Conservation (phyloP, 1,140 invertebrate genomes). For the Meloidogyne hapla region DNA sequence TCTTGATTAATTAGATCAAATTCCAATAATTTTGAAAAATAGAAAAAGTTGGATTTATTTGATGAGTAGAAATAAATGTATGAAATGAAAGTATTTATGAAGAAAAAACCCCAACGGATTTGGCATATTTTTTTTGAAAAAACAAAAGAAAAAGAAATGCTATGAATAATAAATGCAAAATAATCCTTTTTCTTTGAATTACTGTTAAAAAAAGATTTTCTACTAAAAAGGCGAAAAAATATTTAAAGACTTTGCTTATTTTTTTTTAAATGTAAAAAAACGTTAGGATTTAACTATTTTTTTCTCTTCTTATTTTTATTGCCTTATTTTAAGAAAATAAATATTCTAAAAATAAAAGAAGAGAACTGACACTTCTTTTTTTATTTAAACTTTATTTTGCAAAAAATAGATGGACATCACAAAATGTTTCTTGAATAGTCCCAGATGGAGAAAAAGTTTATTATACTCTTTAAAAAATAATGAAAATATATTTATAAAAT, state of each 20-base stretch:
- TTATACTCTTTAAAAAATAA: no score
- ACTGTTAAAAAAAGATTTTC: not conserved
- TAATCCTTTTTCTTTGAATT: not conserved
- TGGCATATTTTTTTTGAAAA: not conserved
- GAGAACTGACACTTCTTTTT: not conserved
- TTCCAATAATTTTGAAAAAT: no score
- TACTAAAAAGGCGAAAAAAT: not conserved
- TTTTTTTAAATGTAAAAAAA: no score
- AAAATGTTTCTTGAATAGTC: not conserved
- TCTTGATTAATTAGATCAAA: no score
- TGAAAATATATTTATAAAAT: no score
- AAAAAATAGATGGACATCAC: not conserved
- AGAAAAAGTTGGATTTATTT: no score
- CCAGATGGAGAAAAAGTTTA: not conserved
- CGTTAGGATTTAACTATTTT: not conserved
- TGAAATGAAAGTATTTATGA: not conserved
- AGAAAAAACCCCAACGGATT: not conserved
- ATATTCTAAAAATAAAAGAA: not conserved
- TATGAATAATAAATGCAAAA: conserved; percentile 2
- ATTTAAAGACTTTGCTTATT: not conserved
- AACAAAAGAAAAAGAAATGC: not conserved
- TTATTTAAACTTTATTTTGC: not conserved
- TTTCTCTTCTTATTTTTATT: not conserved
- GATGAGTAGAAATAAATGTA: not conserved
- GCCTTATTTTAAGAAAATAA: no score